Conservation (phyloP, 2,888 invertebrate genomes). For the Thecophora atra region DNA sequence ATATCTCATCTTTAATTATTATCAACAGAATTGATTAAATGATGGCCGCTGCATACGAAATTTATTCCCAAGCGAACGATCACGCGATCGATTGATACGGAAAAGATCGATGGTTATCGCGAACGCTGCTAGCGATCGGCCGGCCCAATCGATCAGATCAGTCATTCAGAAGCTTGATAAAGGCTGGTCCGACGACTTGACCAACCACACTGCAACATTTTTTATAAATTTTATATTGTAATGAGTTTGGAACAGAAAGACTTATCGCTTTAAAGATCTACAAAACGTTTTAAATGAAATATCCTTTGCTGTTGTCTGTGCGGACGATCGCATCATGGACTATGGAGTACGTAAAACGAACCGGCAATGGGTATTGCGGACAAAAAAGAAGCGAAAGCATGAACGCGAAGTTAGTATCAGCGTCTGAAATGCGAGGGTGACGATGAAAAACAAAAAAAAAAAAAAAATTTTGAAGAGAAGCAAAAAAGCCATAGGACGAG, state of each 20-base stretch:
- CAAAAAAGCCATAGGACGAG: neutral
- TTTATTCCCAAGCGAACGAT: constrained; percentile 27
- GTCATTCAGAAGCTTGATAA: constrained; percentile 6
- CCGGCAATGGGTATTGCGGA: neutral
- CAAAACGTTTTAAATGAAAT: constrained; percentile 36
- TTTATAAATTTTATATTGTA: constrained; percentile 20
- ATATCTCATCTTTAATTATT: constrained; percentile 33
- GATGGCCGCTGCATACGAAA: constrained; percentile 33
- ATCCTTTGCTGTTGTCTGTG: constrained; percentile 20
- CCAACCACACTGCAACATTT: constrained; percentile 23
- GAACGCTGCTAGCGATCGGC: constrained; percentile 4
- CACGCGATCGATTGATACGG: constrained; percentile 26
- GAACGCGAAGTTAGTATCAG: constrained; percentile 33
- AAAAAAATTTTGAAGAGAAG: neutral
- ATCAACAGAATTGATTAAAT: constrained; percentile 34
- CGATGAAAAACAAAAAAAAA: neutral
- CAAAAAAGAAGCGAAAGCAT: neutral
- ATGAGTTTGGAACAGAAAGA: constrained; percentile 21
- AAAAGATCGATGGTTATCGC: constrained; percentile 8
- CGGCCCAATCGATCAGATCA: neutral
- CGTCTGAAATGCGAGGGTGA: constrained; percentile 1
- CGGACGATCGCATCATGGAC: neutral
- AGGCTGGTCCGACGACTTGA: neutral
- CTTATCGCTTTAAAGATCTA: constrained; percentile 30
- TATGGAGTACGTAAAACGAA: neutral